A percentile compares a stretch with the other conserved stretches of the same genome.
Conservation (phyloP, 37 sponge, comb jelly and placozoan species). For the Theonella swinhoei region DNA sequence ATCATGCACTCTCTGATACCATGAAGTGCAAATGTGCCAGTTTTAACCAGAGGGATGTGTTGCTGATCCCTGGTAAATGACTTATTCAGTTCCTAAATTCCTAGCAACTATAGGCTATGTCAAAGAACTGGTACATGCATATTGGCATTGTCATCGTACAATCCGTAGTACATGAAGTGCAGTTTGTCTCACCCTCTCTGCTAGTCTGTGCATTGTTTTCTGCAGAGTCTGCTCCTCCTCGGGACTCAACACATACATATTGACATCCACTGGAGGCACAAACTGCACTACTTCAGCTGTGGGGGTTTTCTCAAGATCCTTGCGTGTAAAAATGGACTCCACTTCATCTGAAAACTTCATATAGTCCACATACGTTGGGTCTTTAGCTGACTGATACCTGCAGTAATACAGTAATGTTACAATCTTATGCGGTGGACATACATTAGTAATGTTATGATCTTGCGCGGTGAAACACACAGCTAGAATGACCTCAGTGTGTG, state of each 20-base stretch:
- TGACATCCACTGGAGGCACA: slow-evolving; percentile 33
- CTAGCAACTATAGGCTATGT: too few relatives aligned
- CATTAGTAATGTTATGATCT: too few relatives aligned
- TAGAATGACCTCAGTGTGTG: too few relatives aligned
- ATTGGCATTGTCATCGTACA: too few relatives aligned
- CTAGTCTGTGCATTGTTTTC: slow-evolving; percentile 65
- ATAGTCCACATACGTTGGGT: slow-evolving; percentile 65
- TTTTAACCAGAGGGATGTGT: too few relatives aligned
- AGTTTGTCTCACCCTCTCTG: slow-evolving; percentile 67
- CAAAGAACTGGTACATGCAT: too few relatives aligned
- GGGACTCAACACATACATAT: slow-evolving; percentile 24
- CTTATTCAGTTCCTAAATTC: too few relatives aligned
- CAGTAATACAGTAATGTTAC: too few relatives aligned
- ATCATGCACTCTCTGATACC: neutral
- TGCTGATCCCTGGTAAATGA: too few relatives aligned
- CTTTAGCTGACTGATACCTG: slow-evolving; percentile 54
- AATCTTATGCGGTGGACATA: too few relatives aligned
- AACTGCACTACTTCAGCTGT: slow-evolving; percentile 42
- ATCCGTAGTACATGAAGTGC: too few relatives aligned
- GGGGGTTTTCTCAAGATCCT: slow-evolving; percentile 82
- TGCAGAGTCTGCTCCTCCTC: slow-evolving; percentile 69
- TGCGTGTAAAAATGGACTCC: slow-evolving; percentile 82
- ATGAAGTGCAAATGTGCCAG: slow-evolving; percentile 4
- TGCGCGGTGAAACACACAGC: too few relatives aligned
- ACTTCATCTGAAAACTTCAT: slow-evolving; percentile 84